A percentile compares a stretch with the other conserved stretches of the same genome.
These are phyloP conservation scores for Sinocyclocheilus grahami DNA, from an alignment of 2,113 vertebrate species.

Conservation along the genomic window DNA sequence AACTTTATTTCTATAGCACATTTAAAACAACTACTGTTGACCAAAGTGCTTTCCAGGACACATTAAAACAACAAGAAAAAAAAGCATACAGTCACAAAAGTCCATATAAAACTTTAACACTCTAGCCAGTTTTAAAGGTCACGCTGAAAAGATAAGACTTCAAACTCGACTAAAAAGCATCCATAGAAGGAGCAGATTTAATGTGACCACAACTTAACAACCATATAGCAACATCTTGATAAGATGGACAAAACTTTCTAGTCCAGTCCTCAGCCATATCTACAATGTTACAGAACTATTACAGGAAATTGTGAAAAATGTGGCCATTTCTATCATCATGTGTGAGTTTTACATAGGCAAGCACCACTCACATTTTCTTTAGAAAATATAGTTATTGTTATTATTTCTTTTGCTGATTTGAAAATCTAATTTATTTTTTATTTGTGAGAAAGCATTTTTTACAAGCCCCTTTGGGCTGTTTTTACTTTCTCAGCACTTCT, in stretches of 20 bases:
- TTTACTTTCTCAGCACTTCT: slow-evolving; percentile 13
- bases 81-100: no score
- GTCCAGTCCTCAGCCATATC: background rate
- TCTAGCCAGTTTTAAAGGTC: no score
- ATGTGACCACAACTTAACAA: no score
- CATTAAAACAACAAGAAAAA: no score
- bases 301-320: background rate
- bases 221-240: background rate
- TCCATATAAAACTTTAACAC: no score
- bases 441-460: background rate
- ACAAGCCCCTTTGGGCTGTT: no score
- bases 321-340: background rate
- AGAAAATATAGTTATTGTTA: background rate
- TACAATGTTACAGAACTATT: background rate
- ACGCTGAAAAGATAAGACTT: no score
- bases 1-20: no score
- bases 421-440: slow-evolving; percentile 1
- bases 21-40: no score
- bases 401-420: background rate
- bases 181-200: no score
- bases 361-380: background rate
- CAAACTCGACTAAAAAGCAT: no score
- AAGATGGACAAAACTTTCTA: background rate
- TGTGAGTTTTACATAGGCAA: background rate
- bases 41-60: no score